Base-by-base conservation (phyloP, 2,113 vertebrate species). In the Xerus inauris region DNA sequence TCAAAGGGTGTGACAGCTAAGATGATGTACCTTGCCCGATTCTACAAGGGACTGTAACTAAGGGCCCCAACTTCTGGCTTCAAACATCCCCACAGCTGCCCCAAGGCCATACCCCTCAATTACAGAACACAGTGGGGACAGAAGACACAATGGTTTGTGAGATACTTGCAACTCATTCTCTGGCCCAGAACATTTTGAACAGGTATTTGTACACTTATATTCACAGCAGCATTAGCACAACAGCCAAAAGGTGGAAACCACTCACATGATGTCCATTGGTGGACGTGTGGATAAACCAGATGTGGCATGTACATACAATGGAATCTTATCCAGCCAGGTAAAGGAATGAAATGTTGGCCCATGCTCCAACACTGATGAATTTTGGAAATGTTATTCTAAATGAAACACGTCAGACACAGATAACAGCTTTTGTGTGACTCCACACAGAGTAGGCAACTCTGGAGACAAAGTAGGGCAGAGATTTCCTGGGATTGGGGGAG, bases 261-360 rank as follows among this genome's bases (percentile, higher is more conserved):
- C 35, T 51, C 9, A 2, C 12, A 17, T 8, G 42, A 17, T 8
- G 42, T 57, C 64, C 67, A 14, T 0, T 0, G 0, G 9, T 5
- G 57, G 88, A 30, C 0, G 49, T 49, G 28, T 2, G 38, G 57
- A 30, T 14, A 35, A 89, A 71, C 11, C 22, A 62, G n/a, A 59
- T 32, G 10, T 69, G 20, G 9, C 16, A 8, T 4, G 2, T 4
- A 64, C 14, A 26, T 0, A 69, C 1, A 9, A 5, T 22, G 49
- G 57, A 76, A 32, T 30, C 49, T 45, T 49, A 67, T 64, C 38
- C 62, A 42, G 82, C n/a, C 85, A 81, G 71, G 20, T 14, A 40
- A 91, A 87, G 26, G 20, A 79, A 42, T 12, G 35, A 69, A 19
- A 45, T 28, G 20, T 40, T 28, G 26, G 28, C 1, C 49, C 7